Base-by-base conservation (phyloP, 2,888 invertebrate species). In the Limenitis camilla region DNA sequence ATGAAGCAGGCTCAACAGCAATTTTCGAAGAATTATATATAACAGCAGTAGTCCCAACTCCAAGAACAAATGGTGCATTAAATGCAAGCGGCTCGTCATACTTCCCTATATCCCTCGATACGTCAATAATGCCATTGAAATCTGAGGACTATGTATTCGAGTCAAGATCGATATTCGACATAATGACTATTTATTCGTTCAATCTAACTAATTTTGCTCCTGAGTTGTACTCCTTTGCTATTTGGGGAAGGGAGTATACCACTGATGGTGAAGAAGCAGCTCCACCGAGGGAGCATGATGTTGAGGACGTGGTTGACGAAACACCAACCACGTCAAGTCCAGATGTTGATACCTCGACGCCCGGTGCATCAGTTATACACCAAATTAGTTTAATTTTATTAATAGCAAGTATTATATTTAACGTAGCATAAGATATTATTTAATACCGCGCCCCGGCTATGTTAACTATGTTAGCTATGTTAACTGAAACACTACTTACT, bases 161-260 rank as follows among this genome's bases (percentile, higher is more conserved):
- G 0, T 60, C 62, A 33, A 53, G 53, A 2, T 49, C 33, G 1
- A 49, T 58, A 1, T 65, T 59, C 0, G 52, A 61, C 11, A 56
- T 49, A 2, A 59, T 44, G 0, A 71, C 74, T 0, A 55, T 66
- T 4, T 72, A 69, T 39, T 70, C 62, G 0, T 59, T 79, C 30
- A 61, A 58, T 4, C 63, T 87, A 40, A 62, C 56, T 1, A 70
- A 72, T 38, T 54, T 49, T 5, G 52, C 65, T 5, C 67, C 65
- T 2, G 76, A 89, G 39, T 60, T 90, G 41, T 78, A 90, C 39
- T 70, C 79, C 5, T 90, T 90, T 52, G 88, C 81, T 0, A 70
- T 91, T 6, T 90, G 86, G 77, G 89, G 90, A 0, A 76, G 90
- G 56, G 75, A 84, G 43, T 90, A 81, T 59, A 74, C 65, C 0